phyloP scores from a whole-genome alignment of 2,888 invertebrate species.

The Cryptus armator region DNA sequence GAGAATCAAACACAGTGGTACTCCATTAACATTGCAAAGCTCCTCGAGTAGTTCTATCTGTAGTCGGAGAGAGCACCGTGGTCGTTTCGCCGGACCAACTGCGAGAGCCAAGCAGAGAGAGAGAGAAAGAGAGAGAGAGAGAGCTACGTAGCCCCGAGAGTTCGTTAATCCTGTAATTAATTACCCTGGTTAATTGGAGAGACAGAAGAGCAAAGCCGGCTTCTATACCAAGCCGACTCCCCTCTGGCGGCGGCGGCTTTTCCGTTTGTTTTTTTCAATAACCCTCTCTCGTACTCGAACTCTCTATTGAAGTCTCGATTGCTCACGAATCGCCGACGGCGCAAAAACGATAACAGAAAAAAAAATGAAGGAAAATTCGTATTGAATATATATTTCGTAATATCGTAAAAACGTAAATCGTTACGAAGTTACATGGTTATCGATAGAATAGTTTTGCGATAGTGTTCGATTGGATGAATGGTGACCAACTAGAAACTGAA shows the following conservation, averaged over 20 bases:
- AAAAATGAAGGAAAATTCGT: slow-evolving; percentile 15
- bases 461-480: neutral
- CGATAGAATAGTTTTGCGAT: neutral
- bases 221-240: slow-evolving; percentile 32
- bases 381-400: slow-evolving; percentile 18
- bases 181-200: slow-evolving; percentile 76
- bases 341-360: slow-evolving; percentile 6
- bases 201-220: slow-evolving; percentile 54
- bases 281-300: slow-evolving; percentile 43
- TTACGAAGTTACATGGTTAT: slow-evolving; percentile 9
- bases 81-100: slow-evolving; percentile 23
- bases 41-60: slow-evolving; percentile 33
- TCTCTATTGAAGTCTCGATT: slow-evolving; percentile 61
- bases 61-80: slow-evolving; percentile 23
- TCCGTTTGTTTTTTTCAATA: slow-evolving; percentile 67
- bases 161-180: slow-evolving; percentile 76
- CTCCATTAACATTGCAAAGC: slow-evolving; percentile 47
- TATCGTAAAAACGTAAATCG: slow-evolving; percentile 32
- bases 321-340: slow-evolving; percentile 33
- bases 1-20: slow-evolving; percentile 41
- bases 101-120: slow-evolving; percentile 16
- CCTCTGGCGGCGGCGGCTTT: slow-evolving; percentile 61
- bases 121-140: slow-evolving; percentile 20
- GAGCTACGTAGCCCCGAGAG: slow-evolving; percentile 40
- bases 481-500: neutral